Evolutionary conservation across 1,140 invertebrate genomes (phyloP), one percentile per base, ranked within the genome.

Genomic region (Drosophila melanogaster): DNA sequence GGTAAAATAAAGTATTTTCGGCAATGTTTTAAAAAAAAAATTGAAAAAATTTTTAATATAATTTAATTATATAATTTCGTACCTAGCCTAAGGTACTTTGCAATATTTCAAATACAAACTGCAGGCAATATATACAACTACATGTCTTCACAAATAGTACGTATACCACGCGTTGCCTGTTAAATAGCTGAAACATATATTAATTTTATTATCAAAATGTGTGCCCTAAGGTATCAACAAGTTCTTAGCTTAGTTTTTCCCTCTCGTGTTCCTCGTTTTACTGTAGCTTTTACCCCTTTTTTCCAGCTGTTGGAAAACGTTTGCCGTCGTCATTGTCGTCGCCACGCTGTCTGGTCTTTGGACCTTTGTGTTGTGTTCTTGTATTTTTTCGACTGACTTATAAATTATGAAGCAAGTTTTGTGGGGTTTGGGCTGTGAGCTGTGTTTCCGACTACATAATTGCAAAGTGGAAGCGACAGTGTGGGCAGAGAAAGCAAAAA

Each of bases 321-420:
- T 70, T 70, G 74, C 81, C 78, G 33, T 77, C 62, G 77, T 81
- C 66, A 47, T 66, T 55, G 78, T 57, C 62, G 84, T 75, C 83
- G 81, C 83, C 83, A 86, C 69, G 81, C 81, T 86, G 81, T 86
- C 81, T 86, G 83, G 69, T 51, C 59, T 81, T 64, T 44, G 46
- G 54, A 47, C 72, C 60, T 81, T 78, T 85, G 56, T 72, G 56
- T 33, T 56, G 33, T 73, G 30, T 51, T 54, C 26, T 49, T 75
- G 61, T 40, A 53, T 58, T 64, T 60, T 76, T 71, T 51, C 44
- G 79, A 58, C 40, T 58, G 50, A 44, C 79, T 87, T 86, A 86
- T 86, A 86, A 86, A 87, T 86, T 86, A 86, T 86, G 83, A 87
- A 76, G 65, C 67, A 87, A 86, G 70, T 81, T 50, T 64, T 38